A percentile compares a stretch with the other conserved stretches of the same genome.
phyloP scores from a whole-genome alignment of 1,140 invertebrate genomes.

The Sycobia sp. region DNA sequence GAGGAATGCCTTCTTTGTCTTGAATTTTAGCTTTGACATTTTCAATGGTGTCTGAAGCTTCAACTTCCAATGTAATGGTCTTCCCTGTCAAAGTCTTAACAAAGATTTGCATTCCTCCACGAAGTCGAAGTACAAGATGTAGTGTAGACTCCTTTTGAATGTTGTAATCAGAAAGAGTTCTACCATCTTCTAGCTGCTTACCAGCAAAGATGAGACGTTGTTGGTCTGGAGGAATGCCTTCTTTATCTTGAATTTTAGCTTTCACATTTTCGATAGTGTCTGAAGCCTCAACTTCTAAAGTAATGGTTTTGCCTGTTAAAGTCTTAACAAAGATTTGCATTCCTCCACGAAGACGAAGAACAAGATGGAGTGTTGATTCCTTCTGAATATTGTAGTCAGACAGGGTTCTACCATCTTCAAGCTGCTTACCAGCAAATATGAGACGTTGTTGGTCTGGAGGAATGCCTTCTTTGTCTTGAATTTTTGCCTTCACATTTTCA shows the following conservation, averaged over 20 bases:
- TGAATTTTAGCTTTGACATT: slow-evolving; percentile 73
- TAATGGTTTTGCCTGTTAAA: slow-evolving; percentile 54
- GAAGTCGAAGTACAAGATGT: slow-evolving; percentile 9
- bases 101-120: slow-evolving; percentile 69
- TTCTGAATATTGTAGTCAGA: slow-evolving; percentile 73
- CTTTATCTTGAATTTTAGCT: slow-evolving; percentile 71
- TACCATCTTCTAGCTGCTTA: slow-evolving; percentile 73
- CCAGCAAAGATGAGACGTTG: slow-evolving; percentile 70
- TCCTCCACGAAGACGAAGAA: slow-evolving; percentile 2
- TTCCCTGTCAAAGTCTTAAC: slow-evolving; percentile 74
- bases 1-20: slow-evolving; percentile 64
- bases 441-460: slow-evolving; percentile 63
- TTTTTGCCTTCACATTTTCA: slow-evolving; percentile 71
- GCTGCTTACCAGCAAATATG: slow-evolving; percentile 64
- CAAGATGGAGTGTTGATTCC: slow-evolving; percentile 6
- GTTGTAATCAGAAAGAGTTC: slow-evolving; percentile 73
- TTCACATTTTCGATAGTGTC: slow-evolving; percentile 74
- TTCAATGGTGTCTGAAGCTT: slow-evolving; percentile 66
- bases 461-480: slow-evolving; percentile 61
- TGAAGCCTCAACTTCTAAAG: slow-evolving; percentile 69
- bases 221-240: slow-evolving; percentile 67
- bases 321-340: slow-evolving; percentile 39
- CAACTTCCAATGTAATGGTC: slow-evolving; percentile 69
- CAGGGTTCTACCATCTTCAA: slow-evolving; percentile 72
- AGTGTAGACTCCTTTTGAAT: slow-evolving; percentile 12